phyloP scores from a whole-genome alignment of 2,113 vertebrate species.

The Lutjanus erythropterus region DNA sequence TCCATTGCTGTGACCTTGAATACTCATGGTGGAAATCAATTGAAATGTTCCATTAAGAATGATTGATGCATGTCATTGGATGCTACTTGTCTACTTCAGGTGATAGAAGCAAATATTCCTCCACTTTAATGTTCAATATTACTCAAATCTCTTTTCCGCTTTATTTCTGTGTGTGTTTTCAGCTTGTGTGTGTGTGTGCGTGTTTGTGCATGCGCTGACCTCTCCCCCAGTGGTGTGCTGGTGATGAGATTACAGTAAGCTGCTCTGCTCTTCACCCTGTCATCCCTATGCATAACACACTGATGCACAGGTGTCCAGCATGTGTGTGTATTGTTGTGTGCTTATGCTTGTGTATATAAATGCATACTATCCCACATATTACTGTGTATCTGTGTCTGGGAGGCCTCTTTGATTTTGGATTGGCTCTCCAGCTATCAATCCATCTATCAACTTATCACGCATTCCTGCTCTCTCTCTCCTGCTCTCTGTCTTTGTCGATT shows the following conservation, averaged over 20 bases:
- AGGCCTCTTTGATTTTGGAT: constrained; percentile 60
- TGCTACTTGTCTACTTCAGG: constrained; percentile 61
- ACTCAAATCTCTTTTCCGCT: constrained; percentile 40
- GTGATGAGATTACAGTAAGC: constrained; percentile 80
- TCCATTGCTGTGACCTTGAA: constrained; percentile 76
- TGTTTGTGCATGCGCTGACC: constrained; percentile 41
- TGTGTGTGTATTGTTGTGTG: constrained; percentile 5
- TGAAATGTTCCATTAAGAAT: constrained; percentile 78
- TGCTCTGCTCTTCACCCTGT: constrained; percentile 58
- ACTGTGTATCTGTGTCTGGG: constrained; percentile 17
- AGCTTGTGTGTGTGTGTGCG: constrained; percentile 8
- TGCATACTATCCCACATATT: constrained; percentile 41
- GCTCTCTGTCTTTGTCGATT: constrained; percentile 71
- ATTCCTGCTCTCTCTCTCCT: constrained; percentile 22
- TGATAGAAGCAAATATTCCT: constrained; percentile 68
- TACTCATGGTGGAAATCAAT: constrained; percentile 76
- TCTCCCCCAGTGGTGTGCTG: constrained; percentile 65
- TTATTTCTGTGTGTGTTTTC: background rate
- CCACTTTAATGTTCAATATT: constrained; percentile 68
- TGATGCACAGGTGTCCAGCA: constrained; percentile 52
- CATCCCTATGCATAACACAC: constrained; percentile 60
- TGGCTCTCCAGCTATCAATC: constrained; percentile 62
- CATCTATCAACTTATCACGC: constrained; percentile 51
- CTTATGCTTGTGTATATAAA: background rate
- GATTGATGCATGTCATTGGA: constrained; percentile 80